phyloP scores from a whole-genome alignment of 2,888 invertebrate species.

The Pteria penguin region DNA sequence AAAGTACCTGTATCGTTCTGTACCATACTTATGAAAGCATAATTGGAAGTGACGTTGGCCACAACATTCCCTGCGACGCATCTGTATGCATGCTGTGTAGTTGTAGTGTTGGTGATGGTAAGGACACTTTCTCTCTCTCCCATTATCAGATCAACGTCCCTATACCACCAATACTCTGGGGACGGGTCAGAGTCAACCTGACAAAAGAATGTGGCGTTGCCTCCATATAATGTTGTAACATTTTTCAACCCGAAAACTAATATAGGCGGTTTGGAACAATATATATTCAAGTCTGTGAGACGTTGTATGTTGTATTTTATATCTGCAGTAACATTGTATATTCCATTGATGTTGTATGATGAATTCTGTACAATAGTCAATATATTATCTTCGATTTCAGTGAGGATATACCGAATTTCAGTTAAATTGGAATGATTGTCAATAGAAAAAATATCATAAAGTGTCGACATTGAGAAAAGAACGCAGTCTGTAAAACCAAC shows the following conservation, averaged over 20 bases:
- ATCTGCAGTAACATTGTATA: background rate
- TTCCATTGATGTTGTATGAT: background rate
- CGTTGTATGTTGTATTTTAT: background rate
- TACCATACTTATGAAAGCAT: no score
- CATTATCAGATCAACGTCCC: constrained; percentile 14
- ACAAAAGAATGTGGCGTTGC: constrained; percentile 19
- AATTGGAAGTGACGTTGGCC: constrained; percentile 39
- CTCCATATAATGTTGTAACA: constrained; percentile 24
- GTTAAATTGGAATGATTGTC: no score
- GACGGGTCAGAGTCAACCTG: constrained; percentile 30
- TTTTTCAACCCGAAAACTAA: constrained; percentile 12
- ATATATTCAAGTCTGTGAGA: constrained; percentile 25
- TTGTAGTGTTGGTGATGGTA: constrained; percentile 20
- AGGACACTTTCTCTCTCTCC: constrained; percentile 13
- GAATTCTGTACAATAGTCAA: background rate
- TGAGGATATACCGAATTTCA: no score
- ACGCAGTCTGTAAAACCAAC: no score
- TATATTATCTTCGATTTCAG: background rate
- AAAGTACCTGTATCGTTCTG: no score
- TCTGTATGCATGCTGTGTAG: constrained; percentile 23
- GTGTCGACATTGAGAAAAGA: no score
- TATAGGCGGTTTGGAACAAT: constrained; percentile 39
- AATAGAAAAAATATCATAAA: no score
- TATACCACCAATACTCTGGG: constrained; percentile 44
- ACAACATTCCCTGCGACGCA: constrained; percentile 49